Evolutionary conservation across 2,113 vertebrate species (phyloP).

Genomic region (Pelodiscus sinensis): DNA sequence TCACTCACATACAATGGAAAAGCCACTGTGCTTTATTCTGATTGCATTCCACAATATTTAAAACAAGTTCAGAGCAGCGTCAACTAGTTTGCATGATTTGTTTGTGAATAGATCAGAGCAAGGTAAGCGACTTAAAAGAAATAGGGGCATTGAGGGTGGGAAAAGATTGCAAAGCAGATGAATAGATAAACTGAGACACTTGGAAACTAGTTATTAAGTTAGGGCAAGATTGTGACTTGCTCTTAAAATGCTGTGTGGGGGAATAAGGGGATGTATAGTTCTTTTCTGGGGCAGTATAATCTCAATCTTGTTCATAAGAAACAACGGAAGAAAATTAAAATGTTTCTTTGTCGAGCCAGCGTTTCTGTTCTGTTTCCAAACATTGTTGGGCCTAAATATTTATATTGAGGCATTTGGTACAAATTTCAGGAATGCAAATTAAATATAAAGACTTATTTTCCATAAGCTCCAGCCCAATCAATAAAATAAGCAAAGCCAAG

Average conservation of each 20-base stretch:
- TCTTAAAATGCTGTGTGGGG: not conserved
- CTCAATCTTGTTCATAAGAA: constrained; percentile 45
- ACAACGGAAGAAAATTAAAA: constrained; percentile 54
- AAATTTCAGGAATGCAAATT: constrained; percentile 17
- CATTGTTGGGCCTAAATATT: constrained; percentile 43
- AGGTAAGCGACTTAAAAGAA: constrained; percentile 51
- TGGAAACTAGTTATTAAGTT: constrained; percentile 45
- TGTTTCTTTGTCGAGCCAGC: constrained; percentile 23
- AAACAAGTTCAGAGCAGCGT: constrained; percentile 45
- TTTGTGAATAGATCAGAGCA: constrained; percentile 60
- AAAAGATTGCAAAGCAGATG: constrained; percentile 64
- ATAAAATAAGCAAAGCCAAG: constrained; percentile 14
- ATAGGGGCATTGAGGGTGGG: not conserved
- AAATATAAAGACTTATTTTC: not conserved
- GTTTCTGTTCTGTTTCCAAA: constrained; percentile 21
- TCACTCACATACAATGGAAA: constrained; percentile 30
- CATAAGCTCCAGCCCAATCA: not conserved
- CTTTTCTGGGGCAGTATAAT: not conserved
- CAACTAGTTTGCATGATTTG: constrained; percentile 56
- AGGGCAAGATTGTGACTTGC: constrained; percentile 19
- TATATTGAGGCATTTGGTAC: not conserved
- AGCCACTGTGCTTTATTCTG: constrained; percentile 50
- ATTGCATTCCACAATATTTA: constrained; percentile 64
- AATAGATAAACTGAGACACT: constrained; percentile 47
- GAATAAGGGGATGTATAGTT: not conserved